A percentile compares a stretch with the other conserved stretches of the same genome.
Conservation (phyloP, 2,888 invertebrate species). For the Helicoverpa assulta region DNA sequence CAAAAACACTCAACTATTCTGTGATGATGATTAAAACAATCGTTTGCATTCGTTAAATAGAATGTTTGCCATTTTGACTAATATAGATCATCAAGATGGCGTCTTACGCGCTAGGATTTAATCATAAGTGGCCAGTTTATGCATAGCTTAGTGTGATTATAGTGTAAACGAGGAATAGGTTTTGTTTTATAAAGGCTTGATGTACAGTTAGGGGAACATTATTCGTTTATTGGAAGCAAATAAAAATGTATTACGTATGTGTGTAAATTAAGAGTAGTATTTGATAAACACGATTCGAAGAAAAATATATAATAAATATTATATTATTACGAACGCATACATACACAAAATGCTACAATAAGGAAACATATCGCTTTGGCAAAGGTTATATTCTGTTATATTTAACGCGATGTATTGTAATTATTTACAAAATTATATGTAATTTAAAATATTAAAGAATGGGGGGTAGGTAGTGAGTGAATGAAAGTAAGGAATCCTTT, state of each 20-base stretch:
- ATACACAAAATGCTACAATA: conserved; percentile 87
- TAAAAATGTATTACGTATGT: conserved; percentile 79
- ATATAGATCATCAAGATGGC: conserved; percentile 74
- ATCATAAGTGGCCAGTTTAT: conserved; percentile 79
- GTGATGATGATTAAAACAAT: conserved; percentile 80
- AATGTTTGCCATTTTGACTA: conserved; percentile 78
- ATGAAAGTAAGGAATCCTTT: conserved; percentile 65
- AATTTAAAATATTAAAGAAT: conserved; percentile 60
- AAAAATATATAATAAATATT: conserved; percentile 64
- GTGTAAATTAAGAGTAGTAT: conserved; percentile 87
- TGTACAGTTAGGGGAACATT: conserved; percentile 86
- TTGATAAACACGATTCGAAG: conserved; percentile 85
- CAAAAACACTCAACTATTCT: conserved; percentile 76
- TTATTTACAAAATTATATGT: conserved; percentile 73
- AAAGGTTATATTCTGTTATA: conserved; percentile 74
- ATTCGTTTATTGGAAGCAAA: conserved; percentile 82
- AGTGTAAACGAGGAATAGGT: conserved; percentile 83
- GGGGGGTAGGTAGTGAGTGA: conserved; percentile 64
- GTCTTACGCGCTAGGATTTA: conserved; percentile 72
- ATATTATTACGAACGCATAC: conserved; percentile 80
- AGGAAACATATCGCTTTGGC: conserved; percentile 89
- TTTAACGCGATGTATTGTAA: conserved; percentile 74
- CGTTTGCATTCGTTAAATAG: conserved; percentile 74
- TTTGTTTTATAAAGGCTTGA: conserved; percentile 88
- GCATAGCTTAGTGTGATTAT: conserved; percentile 87